Base-by-base conservation (phyloP, 1,140 invertebrate genomes). In the Medauroidea extradentata region DNA sequence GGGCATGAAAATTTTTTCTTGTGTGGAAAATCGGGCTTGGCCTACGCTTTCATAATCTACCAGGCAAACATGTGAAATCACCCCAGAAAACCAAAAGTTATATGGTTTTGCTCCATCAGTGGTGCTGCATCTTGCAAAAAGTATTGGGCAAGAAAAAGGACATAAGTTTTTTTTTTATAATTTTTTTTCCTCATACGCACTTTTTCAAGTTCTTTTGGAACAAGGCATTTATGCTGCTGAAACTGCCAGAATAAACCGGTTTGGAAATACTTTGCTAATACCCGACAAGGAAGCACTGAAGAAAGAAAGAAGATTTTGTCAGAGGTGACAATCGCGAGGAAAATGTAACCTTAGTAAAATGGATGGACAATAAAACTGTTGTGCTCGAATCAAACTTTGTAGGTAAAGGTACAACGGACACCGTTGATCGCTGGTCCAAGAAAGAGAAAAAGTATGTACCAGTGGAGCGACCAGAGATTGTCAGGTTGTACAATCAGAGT, bases 31-130 rank as follows among this genome's bases (percentile, higher is more conserved):
- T 59, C 42, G 46, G 71, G 70, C 7, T 53, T 65, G 2, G 18
- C 63, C 8, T 67, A 62, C 39, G 65, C 71, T 55, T 69, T 67
- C 48, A 23, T 67, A 18, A 16, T 63, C 5, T 66, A 69, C 55
- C 67, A 69, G 60, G 65, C 63, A 5, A 52, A 34, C 29, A 61
- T 42, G 11, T 11, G 55, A 57, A 56, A 11, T 7, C 5, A 7
- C 29, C 11, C 29, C 29, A 34, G 29, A 34, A 7, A 11, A 34
- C 11, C 29, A 34, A 11, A 34, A 34, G 29, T 11, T 34, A 34
- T 34, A 34, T 34, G 29, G 29, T 34, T 43, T 63, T 18, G 27
- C 57, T 39, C 21, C 29, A 7, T 4, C 29, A 34, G 5, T 23
- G 14, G 51, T 50, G 25, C 56, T 58, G 42, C 25, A 43, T 1